Base-by-base conservation (phyloP, 2,113 vertebrate species). In the Labeo rohita region DNA sequence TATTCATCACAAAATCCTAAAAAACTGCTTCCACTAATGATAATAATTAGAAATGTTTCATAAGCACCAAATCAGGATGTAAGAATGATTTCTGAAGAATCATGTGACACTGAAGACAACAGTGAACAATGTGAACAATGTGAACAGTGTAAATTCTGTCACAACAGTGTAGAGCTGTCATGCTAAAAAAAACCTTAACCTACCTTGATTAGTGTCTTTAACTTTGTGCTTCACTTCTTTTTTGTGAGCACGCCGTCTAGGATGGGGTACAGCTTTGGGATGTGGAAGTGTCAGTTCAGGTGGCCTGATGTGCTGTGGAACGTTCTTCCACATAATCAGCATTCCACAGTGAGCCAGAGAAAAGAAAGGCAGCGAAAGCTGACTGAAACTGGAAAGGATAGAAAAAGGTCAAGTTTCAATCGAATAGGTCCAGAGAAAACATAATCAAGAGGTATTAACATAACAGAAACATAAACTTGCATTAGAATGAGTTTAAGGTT, bases 321-420 rank as follows among this genome's bases (percentile, higher is more conserved):
- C 16, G 16, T 72, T 86, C 81, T 88, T 94, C 88, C 89, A 89
- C 82, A 91, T 88, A 50, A 98, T 70, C 76, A 99, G 82, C 36
- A 95, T 89, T 84, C 98, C 97, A 93, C 95, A 94, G 88, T 92
- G 94, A 90, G 93, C 94, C 82, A 99, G 93, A 84, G 96, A 97
- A 92, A 99, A 97, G 23, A 93, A 90, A 72, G 92, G 91, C 84
- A 95, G 95, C 87, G 96, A 93, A 85, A 97, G 91, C 91, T 94
- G 89, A 89, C 86, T 94, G 91, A 97, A 98, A 87, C 98, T 99
- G 89, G 52, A 18, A 79, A 81, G 81, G 16, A 59, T 23, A 63
- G 85, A 86, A 76, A 1, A 68, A 13, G 4, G 8, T 39, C 21
- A 54, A 39, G 23, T 59, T 43, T 21, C 0, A 65, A 8, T 49